Evolutionary conservation across 1,140 invertebrate species (phyloP).

Genomic region (Lepidotrigona ventralis): DNA sequence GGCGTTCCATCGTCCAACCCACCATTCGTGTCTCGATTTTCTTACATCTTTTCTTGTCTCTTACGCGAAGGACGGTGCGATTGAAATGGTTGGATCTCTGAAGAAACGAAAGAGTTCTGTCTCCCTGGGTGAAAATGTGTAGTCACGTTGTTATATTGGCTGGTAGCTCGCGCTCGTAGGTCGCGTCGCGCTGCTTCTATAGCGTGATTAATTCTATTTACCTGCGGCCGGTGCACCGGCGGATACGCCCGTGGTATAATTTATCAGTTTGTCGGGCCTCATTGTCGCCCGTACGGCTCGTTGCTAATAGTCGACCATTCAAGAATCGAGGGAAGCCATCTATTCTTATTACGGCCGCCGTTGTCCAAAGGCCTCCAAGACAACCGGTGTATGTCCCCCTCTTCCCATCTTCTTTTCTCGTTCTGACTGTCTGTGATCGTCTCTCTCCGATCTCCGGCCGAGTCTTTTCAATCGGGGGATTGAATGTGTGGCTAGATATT

Average conservation of each 20-base stretch:
- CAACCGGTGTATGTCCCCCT: conserved; percentile 16
- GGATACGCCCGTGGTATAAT: conserved; percentile 66
- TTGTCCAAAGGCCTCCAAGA: conserved; percentile 62
- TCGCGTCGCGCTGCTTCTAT: conserved; percentile 52
- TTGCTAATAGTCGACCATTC: conserved; percentile 68
- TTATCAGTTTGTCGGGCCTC: conserved; percentile 69
- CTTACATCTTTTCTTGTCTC: background rate
- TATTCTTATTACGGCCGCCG: conserved; percentile 67
- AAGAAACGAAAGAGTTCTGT: conserved; percentile 34
- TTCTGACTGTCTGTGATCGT: background rate
- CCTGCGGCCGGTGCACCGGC: conserved; percentile 66
- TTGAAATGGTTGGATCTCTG: background rate
- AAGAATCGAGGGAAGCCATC: conserved; percentile 65
- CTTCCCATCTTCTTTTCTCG: background rate
- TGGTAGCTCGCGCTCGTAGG: conserved; percentile 51
- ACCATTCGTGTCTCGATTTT: background rate
- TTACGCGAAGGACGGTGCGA: background rate
- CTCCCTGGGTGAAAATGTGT: conserved; percentile 59
- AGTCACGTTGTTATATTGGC: conserved; percentile 71
- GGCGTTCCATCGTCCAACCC: background rate
- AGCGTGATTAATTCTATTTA: conserved; percentile 72
- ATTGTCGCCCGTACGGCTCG: conserved; percentile 65
- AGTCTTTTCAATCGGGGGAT: background rate
- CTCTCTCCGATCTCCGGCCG: background rate
- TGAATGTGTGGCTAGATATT: background rate